These are phyloP conservation scores for Acropora tenuis DNA, from an alignment of 64 coral and sea anemone species.

Conservation along the genomic window DNA sequence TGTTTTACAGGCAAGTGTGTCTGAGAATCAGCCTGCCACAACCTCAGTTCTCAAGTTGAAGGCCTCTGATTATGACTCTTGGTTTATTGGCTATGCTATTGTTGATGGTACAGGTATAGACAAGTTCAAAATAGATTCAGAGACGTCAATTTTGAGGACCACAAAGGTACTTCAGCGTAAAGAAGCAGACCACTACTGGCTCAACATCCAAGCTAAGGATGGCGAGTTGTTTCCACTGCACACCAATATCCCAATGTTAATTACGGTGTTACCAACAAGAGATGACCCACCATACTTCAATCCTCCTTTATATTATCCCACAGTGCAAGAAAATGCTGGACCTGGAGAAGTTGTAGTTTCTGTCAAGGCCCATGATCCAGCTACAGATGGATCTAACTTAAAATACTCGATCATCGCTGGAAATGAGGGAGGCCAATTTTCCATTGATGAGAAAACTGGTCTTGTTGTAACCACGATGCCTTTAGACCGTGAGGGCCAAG, in stretches of 20 bases:
- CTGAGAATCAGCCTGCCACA: slow-evolving; percentile 64
- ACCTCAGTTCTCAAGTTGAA: slow-evolving; percentile 53
- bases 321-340: slow-evolving; percentile 54
- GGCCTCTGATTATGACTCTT: slow-evolving; percentile 74
- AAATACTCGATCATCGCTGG: slow-evolving; percentile 70
- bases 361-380: slow-evolving; percentile 74
- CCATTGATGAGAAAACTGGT: slow-evolving; percentile 71
- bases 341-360: slow-evolving; percentile 64
- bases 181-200: slow-evolving; percentile 83
- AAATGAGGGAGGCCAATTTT: slow-evolving; percentile 67
- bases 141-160: slow-evolving; percentile 62
- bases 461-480: slow-evolving; percentile 61
- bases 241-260: slow-evolving; percentile 85
- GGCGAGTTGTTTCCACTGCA: slow-evolving; percentile 75
- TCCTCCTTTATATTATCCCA: slow-evolving; percentile 81
- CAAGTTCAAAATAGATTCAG: slow-evolving; percentile 78
- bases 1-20: slow-evolving; percentile 43
- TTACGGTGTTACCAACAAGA: slow-evolving; percentile 56
- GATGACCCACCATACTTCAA: slow-evolving; percentile 85
- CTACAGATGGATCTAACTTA: slow-evolving; percentile 74
- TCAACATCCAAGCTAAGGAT: slow-evolving; percentile 89
- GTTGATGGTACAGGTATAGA: slow-evolving; percentile 93
- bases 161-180: slow-evolving; percentile 67
- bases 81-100: slow-evolving; percentile 78
- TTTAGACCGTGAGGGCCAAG: slow-evolving; percentile 60